Evolutionary conservation across 1,140 invertebrate species (phyloP).

Genomic region (Psix sp.): DNA sequence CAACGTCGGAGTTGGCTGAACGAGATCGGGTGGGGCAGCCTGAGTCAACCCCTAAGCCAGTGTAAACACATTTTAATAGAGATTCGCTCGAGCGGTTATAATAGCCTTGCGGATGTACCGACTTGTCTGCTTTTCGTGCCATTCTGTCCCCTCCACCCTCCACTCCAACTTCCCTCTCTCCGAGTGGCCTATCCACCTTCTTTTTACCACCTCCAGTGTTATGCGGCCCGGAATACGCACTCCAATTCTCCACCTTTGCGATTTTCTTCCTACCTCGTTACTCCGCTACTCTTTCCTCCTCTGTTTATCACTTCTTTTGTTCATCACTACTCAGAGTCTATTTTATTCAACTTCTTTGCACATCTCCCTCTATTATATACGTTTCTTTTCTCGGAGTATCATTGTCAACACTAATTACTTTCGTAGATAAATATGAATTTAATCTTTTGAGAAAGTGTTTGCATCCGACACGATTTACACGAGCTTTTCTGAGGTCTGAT

Average conservation of each 20-base stretch:
- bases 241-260: conserved; percentile 55
- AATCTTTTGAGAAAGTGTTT: conserved; percentile 48
- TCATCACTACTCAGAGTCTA: conserved; percentile 29
- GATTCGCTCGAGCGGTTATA: conserved; percentile 78
- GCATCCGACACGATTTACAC: conserved; percentile 31
- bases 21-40: conserved; percentile 67
- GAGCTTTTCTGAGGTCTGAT: conserved; percentile 14
- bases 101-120: conserved; percentile 77
- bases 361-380: conserved; percentile 42
- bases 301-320: conserved; percentile 44
- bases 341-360: conserved; percentile 51
- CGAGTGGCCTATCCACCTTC: conserved; percentile 40
- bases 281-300: conserved; percentile 18
- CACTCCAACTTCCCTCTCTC: conserved; percentile 8
- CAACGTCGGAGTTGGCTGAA: conserved; percentile 65
- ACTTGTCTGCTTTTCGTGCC: conserved; percentile 64
- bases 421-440: conserved; percentile 46
- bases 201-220: conserved; percentile 58
- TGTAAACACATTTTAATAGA: conserved; percentile 79
- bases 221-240: conserved; percentile 49
- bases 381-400: conserved; percentile 28
- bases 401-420: conserved; percentile 55
- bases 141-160: conserved; percentile 17
- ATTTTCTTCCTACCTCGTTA: conserved; percentile 43
- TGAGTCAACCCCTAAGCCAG: conserved; percentile 78